Evolutionary conservation across 2,797 vertebrate species (phyloP).

Genomic region (Triplophysa bombifrons): DNA sequence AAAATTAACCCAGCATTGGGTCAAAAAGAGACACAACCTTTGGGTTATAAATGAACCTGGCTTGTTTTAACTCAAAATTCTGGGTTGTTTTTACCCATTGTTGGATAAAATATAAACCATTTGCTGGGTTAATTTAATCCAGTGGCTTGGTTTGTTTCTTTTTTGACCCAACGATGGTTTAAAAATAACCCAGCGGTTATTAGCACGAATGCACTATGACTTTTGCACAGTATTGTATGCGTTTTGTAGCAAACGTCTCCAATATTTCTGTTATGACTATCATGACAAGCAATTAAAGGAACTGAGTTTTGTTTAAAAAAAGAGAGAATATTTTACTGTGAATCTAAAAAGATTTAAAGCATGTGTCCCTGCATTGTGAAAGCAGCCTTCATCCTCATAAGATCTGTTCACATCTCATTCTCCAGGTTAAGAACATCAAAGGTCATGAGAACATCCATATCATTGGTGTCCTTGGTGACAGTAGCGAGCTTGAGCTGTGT

Average conservation of each 20-base stretch:
- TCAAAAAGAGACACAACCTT: too few species aligned
- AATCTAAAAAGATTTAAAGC: neutral
- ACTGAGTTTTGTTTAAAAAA: too few species aligned
- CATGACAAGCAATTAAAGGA: neutral
- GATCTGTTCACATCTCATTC: slow-evolving; percentile 56
- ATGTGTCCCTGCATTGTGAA: neutral
- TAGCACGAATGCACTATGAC: neutral
- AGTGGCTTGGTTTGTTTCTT: too few species aligned
- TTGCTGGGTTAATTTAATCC: too few species aligned
- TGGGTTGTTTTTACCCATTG: too few species aligned
- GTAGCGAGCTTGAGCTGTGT: slow-evolving; percentile 73
- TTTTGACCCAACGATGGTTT: too few species aligned
- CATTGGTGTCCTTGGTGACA: slow-evolving; percentile 62
- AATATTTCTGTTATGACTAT: neutral
- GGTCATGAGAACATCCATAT: slow-evolving; percentile 77
- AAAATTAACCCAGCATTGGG: too few species aligned
- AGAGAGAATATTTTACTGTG: too few species aligned
- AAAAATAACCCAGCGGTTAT: too few species aligned
- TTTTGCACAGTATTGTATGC: neutral
- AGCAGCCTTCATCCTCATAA: neutral
- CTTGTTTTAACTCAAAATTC: too few species aligned
- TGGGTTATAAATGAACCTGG: too few species aligned
- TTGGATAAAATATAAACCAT: too few species aligned
- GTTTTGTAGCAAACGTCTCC: neutral
- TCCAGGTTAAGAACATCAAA: slow-evolving; percentile 72